Evolutionary conservation across 2,888 invertebrate genomes (phyloP).

Genomic region (Rotaria sp.): DNA sequence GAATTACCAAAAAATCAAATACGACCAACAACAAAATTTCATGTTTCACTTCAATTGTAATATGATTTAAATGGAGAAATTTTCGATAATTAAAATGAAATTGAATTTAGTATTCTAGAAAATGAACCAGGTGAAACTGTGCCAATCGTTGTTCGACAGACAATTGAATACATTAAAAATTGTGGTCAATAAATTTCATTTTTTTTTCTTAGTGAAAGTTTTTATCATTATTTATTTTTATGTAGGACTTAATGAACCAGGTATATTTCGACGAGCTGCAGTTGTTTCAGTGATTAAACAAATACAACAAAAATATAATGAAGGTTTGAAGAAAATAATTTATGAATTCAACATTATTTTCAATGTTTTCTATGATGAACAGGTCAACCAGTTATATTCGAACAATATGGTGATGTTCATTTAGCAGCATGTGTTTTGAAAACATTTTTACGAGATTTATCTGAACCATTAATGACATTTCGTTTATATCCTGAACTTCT

Average conservation of each 20-base stretch:
- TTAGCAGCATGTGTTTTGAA: slow-evolving; percentile 88
- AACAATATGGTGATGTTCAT: slow-evolving; percentile 66
- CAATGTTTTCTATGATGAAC: background rate
- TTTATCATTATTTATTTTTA: background rate
- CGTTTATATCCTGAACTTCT: slow-evolving; percentile 86
- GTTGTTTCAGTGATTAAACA: background rate
- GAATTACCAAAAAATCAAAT: background rate
- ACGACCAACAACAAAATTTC: background rate
- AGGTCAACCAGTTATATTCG: slow-evolving; percentile 67
- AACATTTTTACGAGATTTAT: slow-evolving; percentile 78
- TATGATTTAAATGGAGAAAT: background rate
- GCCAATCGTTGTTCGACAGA: background rate
- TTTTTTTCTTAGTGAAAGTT: too few species aligned
- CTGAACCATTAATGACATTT: slow-evolving; percentile 84
- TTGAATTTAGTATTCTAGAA: background rate
- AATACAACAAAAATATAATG: slow-evolving; percentile 10
- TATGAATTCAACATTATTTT: too few species aligned
- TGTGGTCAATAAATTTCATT: background rate
- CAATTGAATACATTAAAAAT: background rate
- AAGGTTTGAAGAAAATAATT: background rate
- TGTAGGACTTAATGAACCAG: background rate
- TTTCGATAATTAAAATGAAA: background rate
- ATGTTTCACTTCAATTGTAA: slow-evolving; percentile 14
- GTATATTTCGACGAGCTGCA: background rate
- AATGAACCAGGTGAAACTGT: background rate